These are phyloP conservation scores for Leptopilina syphax DNA, from an alignment of 2,888 invertebrate genomes.

Conservation along the genomic window DNA sequence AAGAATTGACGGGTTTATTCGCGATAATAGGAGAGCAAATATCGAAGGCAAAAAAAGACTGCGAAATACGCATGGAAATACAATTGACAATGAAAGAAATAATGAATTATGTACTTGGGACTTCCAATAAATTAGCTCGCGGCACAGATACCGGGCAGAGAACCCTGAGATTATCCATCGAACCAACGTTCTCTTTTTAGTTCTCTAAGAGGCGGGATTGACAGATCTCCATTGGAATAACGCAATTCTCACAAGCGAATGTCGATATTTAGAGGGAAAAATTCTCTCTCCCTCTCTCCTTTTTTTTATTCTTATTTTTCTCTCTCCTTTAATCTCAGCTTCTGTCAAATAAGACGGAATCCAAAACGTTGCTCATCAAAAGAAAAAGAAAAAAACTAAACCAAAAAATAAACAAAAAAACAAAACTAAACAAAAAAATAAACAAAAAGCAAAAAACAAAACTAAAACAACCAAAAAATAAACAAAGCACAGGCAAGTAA, in stretches of 20 bases:
- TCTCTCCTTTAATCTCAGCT: too few relatives aligned
- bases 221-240: conserved; percentile 43
- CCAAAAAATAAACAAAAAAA: too few relatives aligned
- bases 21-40: conserved; percentile 5
- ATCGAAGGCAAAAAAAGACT: conserved; percentile 25
- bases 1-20: too few relatives aligned
- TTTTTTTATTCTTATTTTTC: not conserved
- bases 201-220: conserved; percentile 32
- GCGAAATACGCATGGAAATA: conserved; percentile 41
- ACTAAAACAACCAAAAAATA: too few relatives aligned
- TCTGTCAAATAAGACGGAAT: too few relatives aligned
- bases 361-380: too few relatives aligned
- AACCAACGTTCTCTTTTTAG: conserved; percentile 41
- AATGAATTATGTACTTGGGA: conserved; percentile 43
- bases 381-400: too few relatives aligned
- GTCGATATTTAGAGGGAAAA: conserved; percentile 20
- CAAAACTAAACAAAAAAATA: too few relatives aligned
- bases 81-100: conserved; percentile 44
- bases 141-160: conserved; percentile 42
- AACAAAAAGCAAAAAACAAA: too few relatives aligned
- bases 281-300: not conserved
- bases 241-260: conserved; percentile 24
- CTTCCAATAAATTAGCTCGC: conserved; percentile 43
- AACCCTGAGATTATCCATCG: conserved; percentile 46
- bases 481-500: too few relatives aligned